Evolutionary conservation across 2,888 invertebrate genomes (phyloP), one percentile per base, ranked within the genome.

Genomic region (Ecliptopera silaceata): DNA sequence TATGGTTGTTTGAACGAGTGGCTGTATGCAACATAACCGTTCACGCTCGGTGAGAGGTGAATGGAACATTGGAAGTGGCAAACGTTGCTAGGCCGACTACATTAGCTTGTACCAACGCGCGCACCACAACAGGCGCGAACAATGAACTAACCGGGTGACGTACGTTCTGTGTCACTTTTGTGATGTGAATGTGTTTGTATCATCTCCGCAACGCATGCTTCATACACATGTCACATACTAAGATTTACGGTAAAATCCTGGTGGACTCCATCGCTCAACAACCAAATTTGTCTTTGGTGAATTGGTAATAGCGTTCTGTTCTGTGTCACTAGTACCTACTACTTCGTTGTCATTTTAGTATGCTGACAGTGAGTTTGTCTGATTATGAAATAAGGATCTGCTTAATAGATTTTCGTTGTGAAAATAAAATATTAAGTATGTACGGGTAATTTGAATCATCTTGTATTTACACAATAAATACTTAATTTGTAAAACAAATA

Each of bases 41-140:
- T 87, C 83, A 82, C 82, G 86, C 83, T 82, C 83, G 82, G 90
- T 88, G 86, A 89, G 90, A 90, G 90, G 90, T 89, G 88, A 90
- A 88, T 86, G 88, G 88, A 86, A 82, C 82, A 77, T 71, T 77
- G 69, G 74, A 74, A 77, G 71, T 69, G 78, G 80, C 73, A 77
- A 82, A 79, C 77, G 85, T 85, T 84, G 88, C 87, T 86, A 86
- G 86, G 86, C 87, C 86, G 83, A 77, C 85, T 77, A 79, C 83
- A 84, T 86, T 84, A 82, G 80, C 79, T 81, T 83, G 84, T 84
- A 86, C 86, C 87, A 83, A 81, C 82, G 79, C 79, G n/a, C n/a
- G n/a, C n/a, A n/a, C n/a, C n/a, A n/a, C n/a, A n/a, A n/a, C n/a
- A n/a, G n/a, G 77, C 80, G 72, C 82, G 88, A 89, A 89, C 90